Evolutionary conservation across 2,888 invertebrate genomes (phyloP).

Genomic region (Calliopum simillimum): DNA sequence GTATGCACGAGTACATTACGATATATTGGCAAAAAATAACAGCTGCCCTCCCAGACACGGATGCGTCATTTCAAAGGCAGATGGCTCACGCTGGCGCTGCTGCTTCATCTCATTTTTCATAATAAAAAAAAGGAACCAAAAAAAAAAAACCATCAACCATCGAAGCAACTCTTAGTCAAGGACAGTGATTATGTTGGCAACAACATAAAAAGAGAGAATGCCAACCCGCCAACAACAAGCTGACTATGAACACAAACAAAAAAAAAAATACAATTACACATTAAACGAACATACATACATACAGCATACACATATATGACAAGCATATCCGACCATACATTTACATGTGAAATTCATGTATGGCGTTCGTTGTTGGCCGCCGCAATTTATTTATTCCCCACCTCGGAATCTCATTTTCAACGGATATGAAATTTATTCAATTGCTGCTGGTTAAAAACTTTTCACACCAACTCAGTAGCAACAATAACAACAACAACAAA

Average conservation of each 20-base stretch:
- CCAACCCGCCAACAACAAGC: not conserved
- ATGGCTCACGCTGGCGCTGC: not conserved
- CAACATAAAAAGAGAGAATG: not conserved
- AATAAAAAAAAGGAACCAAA: too few relatives aligned
- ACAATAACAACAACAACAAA: not conserved
- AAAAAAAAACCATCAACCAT: too few relatives aligned
- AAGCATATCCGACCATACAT: not conserved
- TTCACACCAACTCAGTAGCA: constrained; percentile 3
- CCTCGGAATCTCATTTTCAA: constrained; percentile 14
- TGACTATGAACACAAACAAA: not conserved
- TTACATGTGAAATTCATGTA: too few relatives aligned
- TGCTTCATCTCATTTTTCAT: not conserved
- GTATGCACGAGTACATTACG: too few relatives aligned
- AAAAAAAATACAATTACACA: not conserved
- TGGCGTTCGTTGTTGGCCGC: not conserved
- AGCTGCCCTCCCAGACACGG: too few relatives aligned
- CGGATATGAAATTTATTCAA: constrained; percentile 29
- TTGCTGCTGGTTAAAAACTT: constrained; percentile 23
- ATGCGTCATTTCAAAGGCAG: too few relatives aligned
- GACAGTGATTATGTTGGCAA: not conserved
- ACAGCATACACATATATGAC: too few relatives aligned
- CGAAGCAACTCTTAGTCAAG: too few relatives aligned
- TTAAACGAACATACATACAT: not conserved
- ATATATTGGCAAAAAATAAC: too few relatives aligned
- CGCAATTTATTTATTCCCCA: constrained; percentile 16